phyloP scores from a whole-genome alignment of 2,797 vertebrate species.

The Pipistrellus kuhlii region DNA sequence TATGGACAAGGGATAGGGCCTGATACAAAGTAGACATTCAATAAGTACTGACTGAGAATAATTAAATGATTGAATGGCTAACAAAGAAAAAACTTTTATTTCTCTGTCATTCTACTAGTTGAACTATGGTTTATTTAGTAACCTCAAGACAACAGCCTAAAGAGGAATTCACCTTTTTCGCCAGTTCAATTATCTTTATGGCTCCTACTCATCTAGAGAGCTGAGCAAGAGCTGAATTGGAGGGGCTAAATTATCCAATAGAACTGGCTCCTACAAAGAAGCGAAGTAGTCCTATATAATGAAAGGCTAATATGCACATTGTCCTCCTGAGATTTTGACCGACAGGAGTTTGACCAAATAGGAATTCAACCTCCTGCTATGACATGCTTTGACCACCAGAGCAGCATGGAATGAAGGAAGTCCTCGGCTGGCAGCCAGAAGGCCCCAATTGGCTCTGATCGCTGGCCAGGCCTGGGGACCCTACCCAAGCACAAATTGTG shows the following conservation, averaged over 20 bases:
- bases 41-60: background rate
- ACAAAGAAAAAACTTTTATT: constrained; percentile 33
- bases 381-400: too few relatives aligned
- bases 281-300: background rate
- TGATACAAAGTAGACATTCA: background rate
- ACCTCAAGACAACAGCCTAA: background rate
- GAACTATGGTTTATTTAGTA: background rate
- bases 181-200: background rate
- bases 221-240: background rate
- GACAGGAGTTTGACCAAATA: too few relatives aligned
- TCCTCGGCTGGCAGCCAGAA: too few relatives aligned
- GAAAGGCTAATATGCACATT: too few relatives aligned
- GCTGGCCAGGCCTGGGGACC: too few relatives aligned
- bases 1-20: background rate
- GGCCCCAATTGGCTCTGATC: too few relatives aligned
- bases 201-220: background rate
- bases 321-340: too few relatives aligned
- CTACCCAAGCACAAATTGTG: too few relatives aligned
- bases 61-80: background rate
- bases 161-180: background rate
- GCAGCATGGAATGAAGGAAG: too few relatives aligned
- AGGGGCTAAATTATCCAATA: constrained; percentile 12
- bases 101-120: constrained; percentile 7
- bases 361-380: too few relatives aligned
- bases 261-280: background rate